Conservation (phyloP, 2,113 vertebrate genomes). For the Microcebus tavaratra region DNA sequence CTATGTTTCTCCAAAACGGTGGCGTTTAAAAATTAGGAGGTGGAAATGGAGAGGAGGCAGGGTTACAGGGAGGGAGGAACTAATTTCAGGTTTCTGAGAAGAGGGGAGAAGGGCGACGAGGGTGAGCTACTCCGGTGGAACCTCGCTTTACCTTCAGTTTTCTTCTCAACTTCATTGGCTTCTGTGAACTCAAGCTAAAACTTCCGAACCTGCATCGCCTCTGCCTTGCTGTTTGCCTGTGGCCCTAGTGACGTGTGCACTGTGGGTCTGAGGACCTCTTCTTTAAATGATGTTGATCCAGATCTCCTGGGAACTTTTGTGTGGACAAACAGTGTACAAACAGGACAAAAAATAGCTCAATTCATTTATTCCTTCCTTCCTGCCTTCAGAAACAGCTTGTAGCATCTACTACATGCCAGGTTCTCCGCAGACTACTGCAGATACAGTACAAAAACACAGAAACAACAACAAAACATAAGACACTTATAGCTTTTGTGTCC, state of each 20-base stretch:
- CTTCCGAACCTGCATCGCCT: neutral
- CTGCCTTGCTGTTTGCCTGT: neutral
- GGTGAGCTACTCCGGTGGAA: neutral
- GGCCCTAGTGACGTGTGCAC: too few species aligned
- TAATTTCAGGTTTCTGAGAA: constrained; percentile 23
- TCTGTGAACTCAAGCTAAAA: neutral
- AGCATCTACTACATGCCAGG: neutral
- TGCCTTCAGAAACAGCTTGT: neutral
- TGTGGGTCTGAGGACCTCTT: neutral
- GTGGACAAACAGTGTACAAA: neutral
- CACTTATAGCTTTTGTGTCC: too few species aligned
- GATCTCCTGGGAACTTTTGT: neutral
- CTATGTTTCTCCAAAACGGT: constrained; percentile 71
- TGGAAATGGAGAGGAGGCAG: neutral
- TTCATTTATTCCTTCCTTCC: neutral
- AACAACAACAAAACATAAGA: neutral
- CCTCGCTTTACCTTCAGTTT: neutral
- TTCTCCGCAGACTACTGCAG: neutral
- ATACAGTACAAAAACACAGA: neutral
- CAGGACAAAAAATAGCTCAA: neutral
- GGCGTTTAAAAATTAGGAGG: constrained; percentile 74
- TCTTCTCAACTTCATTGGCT: neutral
- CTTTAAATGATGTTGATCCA: neutral
- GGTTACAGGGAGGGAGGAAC: neutral
- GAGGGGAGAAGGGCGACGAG: neutral